A percentile compares a stretch with the other conserved stretches of the same genome.
Evolutionary conservation across 2,113 vertebrate species (phyloP).

Genomic region (Myrmecobius fasciatus): DNA sequence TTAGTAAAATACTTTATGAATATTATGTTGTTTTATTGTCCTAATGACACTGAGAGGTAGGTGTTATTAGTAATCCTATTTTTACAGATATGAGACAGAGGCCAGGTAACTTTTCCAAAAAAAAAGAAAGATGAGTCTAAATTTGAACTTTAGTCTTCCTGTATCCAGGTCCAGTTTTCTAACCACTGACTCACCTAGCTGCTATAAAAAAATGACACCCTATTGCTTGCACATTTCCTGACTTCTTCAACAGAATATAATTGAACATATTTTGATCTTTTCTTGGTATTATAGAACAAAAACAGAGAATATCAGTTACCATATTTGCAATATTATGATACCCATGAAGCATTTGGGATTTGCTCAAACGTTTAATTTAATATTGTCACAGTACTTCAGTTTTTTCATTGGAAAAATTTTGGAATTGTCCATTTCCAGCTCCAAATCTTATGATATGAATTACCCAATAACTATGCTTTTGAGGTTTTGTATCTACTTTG

Average conservation of each 20-base stretch:
- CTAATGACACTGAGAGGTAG: neutral
- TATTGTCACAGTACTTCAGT: neutral
- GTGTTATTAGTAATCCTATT: neutral
- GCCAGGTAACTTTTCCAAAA: neutral
- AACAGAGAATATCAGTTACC: neutral
- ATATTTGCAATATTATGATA: neutral
- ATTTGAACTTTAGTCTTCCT: neutral
- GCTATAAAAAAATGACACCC: no score
- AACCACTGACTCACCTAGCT: neutral
- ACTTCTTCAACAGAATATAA: neutral
- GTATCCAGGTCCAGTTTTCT: neutral
- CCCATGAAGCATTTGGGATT: neutral
- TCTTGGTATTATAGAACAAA: neutral
- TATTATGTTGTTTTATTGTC: neutral
- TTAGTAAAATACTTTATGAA: neutral
- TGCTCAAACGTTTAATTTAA: neutral
- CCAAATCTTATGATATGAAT: neutral
- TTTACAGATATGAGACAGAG: neutral
- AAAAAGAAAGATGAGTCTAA: neutral
- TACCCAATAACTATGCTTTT: neutral
- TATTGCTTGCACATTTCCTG: neutral
- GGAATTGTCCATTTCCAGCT: neutral
- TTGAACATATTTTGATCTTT: neutral
- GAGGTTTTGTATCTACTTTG: neutral
- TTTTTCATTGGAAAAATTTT: neutral